Percentiles rank a stretch among this genome's conserved stretches.
phyloP scores from a whole-genome alignment of 2,113 vertebrate genomes.

The Syngnathus floridae region DNA sequence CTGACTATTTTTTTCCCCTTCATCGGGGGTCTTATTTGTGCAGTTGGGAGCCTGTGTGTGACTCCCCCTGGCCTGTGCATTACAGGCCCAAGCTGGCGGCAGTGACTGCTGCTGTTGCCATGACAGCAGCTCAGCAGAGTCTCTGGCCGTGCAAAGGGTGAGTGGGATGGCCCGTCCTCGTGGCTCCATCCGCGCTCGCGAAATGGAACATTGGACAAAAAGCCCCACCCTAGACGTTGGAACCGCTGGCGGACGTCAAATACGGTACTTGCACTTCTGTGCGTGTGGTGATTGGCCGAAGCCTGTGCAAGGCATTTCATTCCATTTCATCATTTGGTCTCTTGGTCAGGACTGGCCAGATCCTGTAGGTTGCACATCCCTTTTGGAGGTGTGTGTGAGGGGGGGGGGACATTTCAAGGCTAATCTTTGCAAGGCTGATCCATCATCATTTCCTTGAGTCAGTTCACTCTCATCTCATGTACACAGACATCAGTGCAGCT shows the following conservation, averaged over 20 bases:
- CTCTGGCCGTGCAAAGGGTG: conserved; percentile 72
- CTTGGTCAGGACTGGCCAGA: conserved; percentile 43
- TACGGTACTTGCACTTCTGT: conserved; percentile 7
- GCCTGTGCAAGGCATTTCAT: conserved; percentile 44
- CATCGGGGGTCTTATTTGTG: conserved; percentile 6
- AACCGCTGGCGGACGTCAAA: conserved; percentile 16
- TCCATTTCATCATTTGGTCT: conserved; percentile 66
- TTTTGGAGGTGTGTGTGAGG: background rate
- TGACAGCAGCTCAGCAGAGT: conserved; percentile 82
- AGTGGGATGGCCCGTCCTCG: conserved; percentile 73
- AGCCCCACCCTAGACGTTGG: conserved; percentile 39
- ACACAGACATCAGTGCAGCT: background rate
- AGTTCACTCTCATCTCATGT: background rate
- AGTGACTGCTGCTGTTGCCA: conserved; percentile 88
- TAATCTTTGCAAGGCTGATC: conserved; percentile 11
- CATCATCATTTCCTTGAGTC: background rate
- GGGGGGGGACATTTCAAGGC: conserved; percentile 14
- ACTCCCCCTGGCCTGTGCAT: conserved; percentile 56
- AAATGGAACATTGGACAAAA: conserved; percentile 35
- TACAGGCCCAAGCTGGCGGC: conserved; percentile 78
- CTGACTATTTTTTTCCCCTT: background rate
- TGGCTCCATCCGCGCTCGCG: conserved; percentile 63
- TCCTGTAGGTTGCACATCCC: conserved; percentile 15
- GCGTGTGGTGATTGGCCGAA: conserved; percentile 4
- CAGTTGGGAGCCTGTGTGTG: conserved; percentile 24